A percentile compares a stretch with the other conserved stretches of the same genome.
phyloP scores from a whole-genome alignment of 2,888 invertebrate species.

The Mesorhabditis belari region DNA sequence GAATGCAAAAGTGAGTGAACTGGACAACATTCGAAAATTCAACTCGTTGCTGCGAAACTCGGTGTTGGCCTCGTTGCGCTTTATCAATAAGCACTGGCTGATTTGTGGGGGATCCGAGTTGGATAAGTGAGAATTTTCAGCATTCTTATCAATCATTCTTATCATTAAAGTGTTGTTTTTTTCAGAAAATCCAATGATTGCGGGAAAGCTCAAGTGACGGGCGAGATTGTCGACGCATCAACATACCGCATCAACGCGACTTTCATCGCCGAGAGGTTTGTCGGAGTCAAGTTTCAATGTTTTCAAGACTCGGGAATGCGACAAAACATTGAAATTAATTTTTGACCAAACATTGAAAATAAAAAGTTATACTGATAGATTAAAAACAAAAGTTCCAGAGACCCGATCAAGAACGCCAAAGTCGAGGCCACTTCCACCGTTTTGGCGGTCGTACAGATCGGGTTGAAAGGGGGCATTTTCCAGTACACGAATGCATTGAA shows the following conservation, averaged over 20 bases:
- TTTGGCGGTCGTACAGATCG: constrained; percentile 49
- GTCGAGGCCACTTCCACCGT: constrained; percentile 51
- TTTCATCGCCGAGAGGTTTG: constrained; percentile 46
- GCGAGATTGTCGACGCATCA: constrained; percentile 34
- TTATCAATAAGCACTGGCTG: constrained; percentile 52
- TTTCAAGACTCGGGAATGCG: no score
- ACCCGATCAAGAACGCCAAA: constrained; percentile 48
- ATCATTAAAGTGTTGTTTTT: neutral
- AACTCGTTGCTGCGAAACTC: constrained; percentile 26
- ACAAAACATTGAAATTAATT: no score
- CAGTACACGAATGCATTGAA: constrained; percentile 51
- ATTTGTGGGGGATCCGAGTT: constrained; percentile 31
- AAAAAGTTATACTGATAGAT: neutral
- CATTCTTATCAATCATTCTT: neutral
- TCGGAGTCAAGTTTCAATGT: neutral
- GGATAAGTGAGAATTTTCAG: constrained; percentile 20
- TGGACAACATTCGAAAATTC: neutral
- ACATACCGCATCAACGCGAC: constrained; percentile 50
- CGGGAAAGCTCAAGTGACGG: constrained; percentile 50
- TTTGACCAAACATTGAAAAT: neutral
- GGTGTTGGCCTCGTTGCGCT: constrained; percentile 44
- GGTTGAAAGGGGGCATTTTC: constrained; percentile 51
- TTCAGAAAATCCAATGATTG: constrained; percentile 35
- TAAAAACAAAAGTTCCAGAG: constrained; percentile 28
- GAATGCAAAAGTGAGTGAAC: neutral